A percentile compares a stretch with the other conserved stretches of the same genome.
Conservation (phyloP, 92 coral and sea anemone genomes). For the Porites evermanni region DNA sequence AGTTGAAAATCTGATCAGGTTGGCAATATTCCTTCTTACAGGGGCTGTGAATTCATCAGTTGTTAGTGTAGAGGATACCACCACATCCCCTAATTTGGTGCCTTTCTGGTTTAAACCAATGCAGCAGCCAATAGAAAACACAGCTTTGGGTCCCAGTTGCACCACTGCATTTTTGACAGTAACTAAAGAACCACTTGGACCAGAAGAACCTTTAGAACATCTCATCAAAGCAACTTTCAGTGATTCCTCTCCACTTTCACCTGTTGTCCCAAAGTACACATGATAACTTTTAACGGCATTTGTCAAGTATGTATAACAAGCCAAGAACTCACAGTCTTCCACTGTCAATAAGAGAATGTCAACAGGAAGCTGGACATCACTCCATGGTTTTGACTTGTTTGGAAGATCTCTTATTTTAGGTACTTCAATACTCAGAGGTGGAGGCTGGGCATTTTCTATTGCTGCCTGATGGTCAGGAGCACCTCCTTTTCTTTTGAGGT, state of each 20-base stretch:
- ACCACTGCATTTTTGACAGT: slow-evolving; percentile 17
- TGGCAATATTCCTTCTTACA: background rate
- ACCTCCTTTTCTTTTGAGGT: background rate
- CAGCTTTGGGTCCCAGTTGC: background rate
- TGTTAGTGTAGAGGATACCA: slow-evolving; percentile 14
- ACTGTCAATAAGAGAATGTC: slow-evolving; percentile 1
- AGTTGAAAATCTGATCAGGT: background rate
- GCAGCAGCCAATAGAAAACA: background rate
- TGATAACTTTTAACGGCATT: background rate
- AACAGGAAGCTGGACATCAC: background rate
- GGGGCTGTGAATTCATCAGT: background rate
- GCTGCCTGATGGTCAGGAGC: background rate
- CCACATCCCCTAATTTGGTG: slow-evolving; percentile 42
- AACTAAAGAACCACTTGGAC: slow-evolving; percentile 16
- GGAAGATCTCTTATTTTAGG: background rate
- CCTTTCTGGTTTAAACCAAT: slow-evolving; percentile 4
- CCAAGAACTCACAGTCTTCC: background rate
- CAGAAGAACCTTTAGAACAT: slow-evolving; percentile 13
- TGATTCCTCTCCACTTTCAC: background rate
- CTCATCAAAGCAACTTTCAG: slow-evolving; percentile 40
- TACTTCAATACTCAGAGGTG: background rate
- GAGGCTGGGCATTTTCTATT: background rate
- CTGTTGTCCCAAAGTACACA: slow-evolving; percentile 35
- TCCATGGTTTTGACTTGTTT: background rate
- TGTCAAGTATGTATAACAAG: background rate